Evolutionary conservation across 2,113 vertebrate species (phyloP).

Genomic region (Myanophis thanlyinensis): DNA sequence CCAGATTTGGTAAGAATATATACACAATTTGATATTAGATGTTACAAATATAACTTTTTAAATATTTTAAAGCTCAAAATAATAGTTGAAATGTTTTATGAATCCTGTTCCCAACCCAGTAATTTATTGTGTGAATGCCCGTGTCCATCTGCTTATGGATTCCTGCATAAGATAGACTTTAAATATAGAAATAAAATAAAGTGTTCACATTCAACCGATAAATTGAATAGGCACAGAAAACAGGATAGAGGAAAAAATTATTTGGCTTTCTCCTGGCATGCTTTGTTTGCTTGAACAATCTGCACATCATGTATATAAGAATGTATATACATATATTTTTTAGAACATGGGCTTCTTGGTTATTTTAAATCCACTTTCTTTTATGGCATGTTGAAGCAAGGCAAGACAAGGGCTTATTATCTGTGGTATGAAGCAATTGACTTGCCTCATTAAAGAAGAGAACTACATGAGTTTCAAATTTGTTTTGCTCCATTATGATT

Average conservation of each 20-base stretch:
- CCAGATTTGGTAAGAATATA: background rate
- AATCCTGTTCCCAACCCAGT: background rate
- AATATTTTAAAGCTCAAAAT: background rate
- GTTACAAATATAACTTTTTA: background rate
- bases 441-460: background rate
- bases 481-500: background rate
- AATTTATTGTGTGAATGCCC: background rate
- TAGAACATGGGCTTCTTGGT: background rate
- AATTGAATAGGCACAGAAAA: background rate
- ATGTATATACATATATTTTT: background rate
- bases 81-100: background rate
- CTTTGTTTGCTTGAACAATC: background rate
- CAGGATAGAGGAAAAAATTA: background rate
- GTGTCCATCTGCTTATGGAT: background rate
- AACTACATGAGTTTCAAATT: background rate
- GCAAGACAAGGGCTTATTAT: background rate
- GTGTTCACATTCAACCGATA: background rate
- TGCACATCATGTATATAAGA: background rate
- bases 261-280: background rate
- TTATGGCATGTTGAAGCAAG: background rate
- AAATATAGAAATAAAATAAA: background rate
- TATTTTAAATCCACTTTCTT: background rate
- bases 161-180: background rate
- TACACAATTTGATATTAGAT: background rate
- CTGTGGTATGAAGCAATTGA: background rate